A percentile compares a stretch with the other conserved stretches of the same genome.
phyloP scores from a whole-genome alignment of 2,888 invertebrate species.

The Thumatha senex region DNA sequence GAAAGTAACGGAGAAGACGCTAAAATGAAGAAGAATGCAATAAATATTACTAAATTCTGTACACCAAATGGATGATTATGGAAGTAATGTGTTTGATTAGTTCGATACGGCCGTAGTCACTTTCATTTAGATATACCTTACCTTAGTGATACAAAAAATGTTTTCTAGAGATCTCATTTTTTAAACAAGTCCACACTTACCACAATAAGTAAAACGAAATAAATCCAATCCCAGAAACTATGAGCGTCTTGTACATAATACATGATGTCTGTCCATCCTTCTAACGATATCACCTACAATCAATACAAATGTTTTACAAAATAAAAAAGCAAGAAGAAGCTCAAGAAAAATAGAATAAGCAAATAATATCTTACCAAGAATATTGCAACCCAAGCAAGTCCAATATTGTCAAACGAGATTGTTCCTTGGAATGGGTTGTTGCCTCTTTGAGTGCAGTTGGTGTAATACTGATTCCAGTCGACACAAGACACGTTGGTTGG shows the following conservation, averaged over 20 bases:
- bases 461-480: slow-evolving; percentile 99
- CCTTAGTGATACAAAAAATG: too few relatives aligned
- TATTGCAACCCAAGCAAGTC: slow-evolving; percentile 99
- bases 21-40: too few relatives aligned
- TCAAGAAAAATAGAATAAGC: background rate
- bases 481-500: slow-evolving; percentile 92
- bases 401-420: slow-evolving; percentile 99
- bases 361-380: slow-evolving; percentile 92
- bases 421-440: slow-evolving; percentile 99
- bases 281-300: slow-evolving; percentile 96
- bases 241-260: slow-evolving; percentile 99
- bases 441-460: slow-evolving; percentile 95
- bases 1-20: too few relatives aligned
- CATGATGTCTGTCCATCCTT: slow-evolving; percentile 99
- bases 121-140: too few relatives aligned
- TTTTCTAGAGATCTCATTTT: too few relatives aligned
- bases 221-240: slow-evolving; percentile 99
- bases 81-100: too few relatives aligned
- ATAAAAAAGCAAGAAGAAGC: background rate
- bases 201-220: slow-evolving; percentile 99
- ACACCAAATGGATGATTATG: too few relatives aligned
- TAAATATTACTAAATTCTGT: too few relatives aligned
- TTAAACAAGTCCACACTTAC: slow-evolving; percentile 84
- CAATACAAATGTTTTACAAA: background rate
- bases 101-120: too few relatives aligned